Percentiles rank a stretch among this genome's conserved stretches.
These are phyloP conservation scores for Galeopsomyia nigrocyanea DNA, from an alignment of 2,888 invertebrate genomes.

Conservation along the genomic window DNA sequence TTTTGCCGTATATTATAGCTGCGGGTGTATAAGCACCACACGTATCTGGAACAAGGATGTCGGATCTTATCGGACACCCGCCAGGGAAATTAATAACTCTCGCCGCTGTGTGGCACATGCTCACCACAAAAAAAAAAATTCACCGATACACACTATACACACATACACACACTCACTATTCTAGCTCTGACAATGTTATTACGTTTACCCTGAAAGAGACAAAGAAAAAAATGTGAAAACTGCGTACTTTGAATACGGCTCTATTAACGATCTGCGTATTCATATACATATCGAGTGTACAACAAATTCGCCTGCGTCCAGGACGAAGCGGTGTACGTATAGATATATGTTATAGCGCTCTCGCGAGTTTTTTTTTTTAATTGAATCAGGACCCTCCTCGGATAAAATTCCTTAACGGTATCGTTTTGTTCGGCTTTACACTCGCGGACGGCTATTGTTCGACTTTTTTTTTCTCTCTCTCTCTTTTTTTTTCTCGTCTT, in stretches of 20 bases:
- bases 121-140: too few relatives aligned
- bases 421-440: background rate
- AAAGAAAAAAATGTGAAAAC: slow-evolving; percentile 12
- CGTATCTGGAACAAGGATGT: slow-evolving; percentile 51
- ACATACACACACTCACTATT: slow-evolving; percentile 10
- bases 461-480: background rate
- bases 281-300: background rate
- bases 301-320: too few relatives aligned
- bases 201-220: background rate
- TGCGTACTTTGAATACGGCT: slow-evolving; percentile 20
- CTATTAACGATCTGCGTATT: slow-evolving; percentile 18
- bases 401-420: slow-evolving; percentile 26
- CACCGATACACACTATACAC: too few relatives aligned
- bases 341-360: too few relatives aligned
- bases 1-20: too few relatives aligned
- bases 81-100: slow-evolving; percentile 50
- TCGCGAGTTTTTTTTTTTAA: slow-evolving; percentile 14
- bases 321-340: too few relatives aligned
- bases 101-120: background rate
- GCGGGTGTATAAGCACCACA: background rate
- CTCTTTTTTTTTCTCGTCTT: slow-evolving; percentile 18
- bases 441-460: slow-evolving; percentile 5
- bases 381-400: slow-evolving; percentile 3
- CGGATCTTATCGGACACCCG: slow-evolving; percentile 49
- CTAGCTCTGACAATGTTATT: background rate